phyloP scores from a whole-genome alignment of 2,888 invertebrate species.

The Parnassius mnemosyne region DNA sequence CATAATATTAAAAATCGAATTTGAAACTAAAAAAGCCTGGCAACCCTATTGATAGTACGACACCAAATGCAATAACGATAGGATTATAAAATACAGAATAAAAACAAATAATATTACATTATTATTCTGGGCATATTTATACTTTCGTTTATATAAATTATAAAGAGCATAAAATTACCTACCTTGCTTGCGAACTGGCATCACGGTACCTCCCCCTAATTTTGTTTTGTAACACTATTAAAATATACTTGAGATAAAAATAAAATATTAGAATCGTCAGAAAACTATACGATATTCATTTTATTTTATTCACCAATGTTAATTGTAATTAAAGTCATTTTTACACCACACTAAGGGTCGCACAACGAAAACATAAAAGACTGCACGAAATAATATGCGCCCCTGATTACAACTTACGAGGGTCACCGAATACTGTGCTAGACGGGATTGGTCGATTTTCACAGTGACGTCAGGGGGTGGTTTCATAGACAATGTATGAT shows the following conservation, averaged over 20 bases:
- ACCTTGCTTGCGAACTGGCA: conserved; percentile 90
- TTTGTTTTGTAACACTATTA: conserved; percentile 66
- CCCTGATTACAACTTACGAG: conserved; percentile 59
- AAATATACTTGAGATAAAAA: conserved; percentile 52
- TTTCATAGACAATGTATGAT: conserved; percentile 70
- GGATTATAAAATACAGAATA: too few species aligned
- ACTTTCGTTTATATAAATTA: conserved; percentile 7
- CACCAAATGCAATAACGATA: not conserved
- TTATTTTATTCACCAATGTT: conserved; percentile 64
- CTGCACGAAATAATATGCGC: conserved; percentile 60
- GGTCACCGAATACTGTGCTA: conserved; percentile 74
- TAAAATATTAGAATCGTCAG: conserved; percentile 60
- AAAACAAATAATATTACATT: too few species aligned
- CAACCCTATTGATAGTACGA: not conserved
- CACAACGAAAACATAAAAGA: conserved; percentile 73
- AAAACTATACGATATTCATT: conserved; percentile 40
- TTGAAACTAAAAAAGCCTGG: not conserved
- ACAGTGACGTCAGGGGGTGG: conserved; percentile 81
- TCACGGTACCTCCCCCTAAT: conserved; percentile 80
- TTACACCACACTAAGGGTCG: conserved; percentile 59
- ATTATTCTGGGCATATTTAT: not conserved
- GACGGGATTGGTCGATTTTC: conserved; percentile 83
- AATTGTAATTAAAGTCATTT: conserved; percentile 60
- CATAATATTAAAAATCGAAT: conserved; percentile 4
- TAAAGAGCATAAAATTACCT: conserved; percentile 54